Conservation (phyloP, 2,888 invertebrate genomes). For the Acanthosoma haemorrhoidale region DNA sequence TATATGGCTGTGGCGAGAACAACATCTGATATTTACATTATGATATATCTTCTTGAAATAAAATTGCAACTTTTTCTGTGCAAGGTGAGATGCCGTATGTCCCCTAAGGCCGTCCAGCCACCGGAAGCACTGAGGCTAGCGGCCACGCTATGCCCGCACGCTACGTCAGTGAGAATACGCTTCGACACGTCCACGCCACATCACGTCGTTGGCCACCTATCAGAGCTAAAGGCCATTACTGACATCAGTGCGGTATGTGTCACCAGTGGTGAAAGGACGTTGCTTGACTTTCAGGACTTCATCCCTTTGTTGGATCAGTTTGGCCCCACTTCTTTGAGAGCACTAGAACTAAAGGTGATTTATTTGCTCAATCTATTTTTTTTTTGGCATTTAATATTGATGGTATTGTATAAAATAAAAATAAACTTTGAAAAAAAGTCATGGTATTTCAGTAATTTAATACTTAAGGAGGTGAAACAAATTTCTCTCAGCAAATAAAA, state of each 20-base stretch:
- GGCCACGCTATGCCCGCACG: slow-evolving; percentile 42
- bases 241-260: slow-evolving; percentile 44
- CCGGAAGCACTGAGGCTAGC: slow-evolving; percentile 43
- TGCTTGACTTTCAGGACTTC: slow-evolving; percentile 44
- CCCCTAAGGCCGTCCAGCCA: slow-evolving; percentile 41
- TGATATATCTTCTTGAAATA: no score
- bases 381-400: no score
- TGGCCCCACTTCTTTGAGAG: slow-evolving; percentile 35
- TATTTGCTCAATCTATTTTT: no score
- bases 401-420: no score
- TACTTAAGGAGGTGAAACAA: no score
- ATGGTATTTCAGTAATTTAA: no score
- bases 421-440: no score
- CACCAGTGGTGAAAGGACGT: slow-evolving; percentile 43
- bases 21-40: no score
- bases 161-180: slow-evolving; percentile 40
- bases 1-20: no score
- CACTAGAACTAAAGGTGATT: slow-evolving; percentile 41
- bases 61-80: not conserved
- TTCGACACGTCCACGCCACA: slow-evolving; percentile 43
- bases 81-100: slow-evolving; percentile 42
- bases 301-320: slow-evolving; percentile 41
- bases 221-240: slow-evolving; percentile 37
- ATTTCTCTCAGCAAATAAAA: no score
- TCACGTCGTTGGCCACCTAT: slow-evolving; percentile 42